phyloP scores from a whole-genome alignment of 2,797 vertebrate genomes.

The Semaprochilodus insignis region DNA sequence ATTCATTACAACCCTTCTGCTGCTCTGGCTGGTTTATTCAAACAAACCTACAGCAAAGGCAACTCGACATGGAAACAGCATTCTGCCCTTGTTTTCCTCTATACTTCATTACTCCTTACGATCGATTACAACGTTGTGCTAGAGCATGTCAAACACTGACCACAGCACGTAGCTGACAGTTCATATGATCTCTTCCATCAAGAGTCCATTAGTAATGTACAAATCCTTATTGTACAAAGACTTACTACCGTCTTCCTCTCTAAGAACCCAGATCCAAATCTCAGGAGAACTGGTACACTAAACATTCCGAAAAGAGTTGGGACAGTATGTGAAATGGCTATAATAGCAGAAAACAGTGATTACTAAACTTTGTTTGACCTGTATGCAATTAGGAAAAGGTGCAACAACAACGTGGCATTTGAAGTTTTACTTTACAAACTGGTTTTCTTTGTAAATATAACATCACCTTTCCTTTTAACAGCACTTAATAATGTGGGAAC shows the following conservation, averaged over 20 bases:
- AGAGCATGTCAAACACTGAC: background rate
- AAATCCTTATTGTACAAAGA: background rate
- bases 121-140: background rate
- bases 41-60: background rate
- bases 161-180: background rate
- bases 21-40: constrained; percentile 11
- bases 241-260: background rate
- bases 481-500: no score
- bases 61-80: background rate
- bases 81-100: background rate
- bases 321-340: no score
- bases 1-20: background rate
- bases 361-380: no score
- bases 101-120: background rate
- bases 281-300: background rate
- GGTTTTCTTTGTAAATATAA: no score
- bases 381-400: no score
- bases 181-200: background rate
- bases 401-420: no score
- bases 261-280: background rate
- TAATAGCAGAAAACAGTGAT: no score
- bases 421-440: no score
- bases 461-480: no score
- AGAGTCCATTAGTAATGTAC: background rate
- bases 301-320: background rate